These are phyloP conservation scores for Microcebus jonahi DNA, from an alignment of 2,113 vertebrate species.

Conservation along the genomic window DNA sequence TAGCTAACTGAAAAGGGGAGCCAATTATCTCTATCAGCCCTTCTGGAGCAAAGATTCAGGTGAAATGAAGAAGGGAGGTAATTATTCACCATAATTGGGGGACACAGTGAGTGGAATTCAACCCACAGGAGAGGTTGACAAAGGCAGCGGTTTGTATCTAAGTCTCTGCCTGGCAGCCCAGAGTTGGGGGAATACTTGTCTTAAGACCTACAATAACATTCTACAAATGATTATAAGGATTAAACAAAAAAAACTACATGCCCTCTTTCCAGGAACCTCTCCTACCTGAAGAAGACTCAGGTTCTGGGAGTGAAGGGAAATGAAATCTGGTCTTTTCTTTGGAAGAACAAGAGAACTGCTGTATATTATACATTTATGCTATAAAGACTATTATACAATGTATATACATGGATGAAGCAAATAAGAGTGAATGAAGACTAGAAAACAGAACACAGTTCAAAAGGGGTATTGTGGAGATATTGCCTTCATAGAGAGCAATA, in stretches of 20 bases:
- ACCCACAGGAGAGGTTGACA: neutral
- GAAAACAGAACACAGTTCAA: neutral
- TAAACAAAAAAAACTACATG: neutral
- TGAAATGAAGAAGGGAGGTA: conserved; percentile 10
- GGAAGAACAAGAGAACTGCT: neutral
- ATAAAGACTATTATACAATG: neutral
- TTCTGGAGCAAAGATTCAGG: neutral
- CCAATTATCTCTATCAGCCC: neutral
- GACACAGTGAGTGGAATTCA: neutral
- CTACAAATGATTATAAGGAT: neutral
- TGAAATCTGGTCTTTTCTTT: neutral
- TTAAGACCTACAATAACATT: neutral
- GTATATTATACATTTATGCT: neutral
- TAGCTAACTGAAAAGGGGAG: conserved; percentile 14
- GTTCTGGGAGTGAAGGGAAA: neutral
- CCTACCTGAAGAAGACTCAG: neutral
- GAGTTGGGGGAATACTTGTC: neutral
- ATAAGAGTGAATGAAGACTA: neutral
- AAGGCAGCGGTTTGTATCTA: neutral
- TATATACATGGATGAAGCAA: neutral
- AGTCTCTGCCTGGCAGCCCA: neutral
- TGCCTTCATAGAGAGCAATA: neutral
- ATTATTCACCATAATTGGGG: neutral
- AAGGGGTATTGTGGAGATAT: neutral
- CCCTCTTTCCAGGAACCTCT: neutral